Conservation (phyloP, 2,797 vertebrate genomes). For the Coracias cyanogaster region DNA sequence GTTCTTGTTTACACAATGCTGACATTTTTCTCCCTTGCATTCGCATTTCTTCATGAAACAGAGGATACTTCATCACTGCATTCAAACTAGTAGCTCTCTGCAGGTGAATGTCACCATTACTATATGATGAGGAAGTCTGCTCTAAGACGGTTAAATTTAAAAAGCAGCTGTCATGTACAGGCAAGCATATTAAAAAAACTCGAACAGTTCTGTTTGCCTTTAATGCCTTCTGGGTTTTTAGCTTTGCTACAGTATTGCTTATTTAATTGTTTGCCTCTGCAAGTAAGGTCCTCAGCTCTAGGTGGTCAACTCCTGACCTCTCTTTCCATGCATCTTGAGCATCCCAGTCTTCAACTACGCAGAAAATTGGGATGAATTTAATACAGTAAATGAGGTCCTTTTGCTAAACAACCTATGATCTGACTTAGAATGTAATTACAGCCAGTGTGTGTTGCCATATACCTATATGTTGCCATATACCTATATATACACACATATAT, state of each 20-base stretch:
- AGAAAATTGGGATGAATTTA: background rate
- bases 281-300: background rate
- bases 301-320: background rate
- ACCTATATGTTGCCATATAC: background rate
- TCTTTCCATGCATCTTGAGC: background rate
- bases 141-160: constrained; percentile 19
- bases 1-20: background rate
- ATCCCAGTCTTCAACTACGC: background rate
- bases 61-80: background rate
- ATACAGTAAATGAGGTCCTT: background rate
- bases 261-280: constrained; percentile 8
- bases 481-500: no score
- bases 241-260: background rate
- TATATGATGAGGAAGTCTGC: background rate
- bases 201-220: background rate
- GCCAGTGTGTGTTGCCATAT: background rate
- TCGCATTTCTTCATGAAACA: background rate
- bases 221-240: constrained; percentile 3
- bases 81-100: background rate
- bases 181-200: background rate
- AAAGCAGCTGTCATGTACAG: constrained; percentile 21
- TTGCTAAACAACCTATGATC: background rate
- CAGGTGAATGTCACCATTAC: constrained; percentile 14
- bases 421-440: background rate
- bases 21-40: background rate